These are phyloP conservation scores for Paratilapia polleni DNA, from an alignment of 2,113 vertebrate species.

Conservation along the genomic window DNA sequence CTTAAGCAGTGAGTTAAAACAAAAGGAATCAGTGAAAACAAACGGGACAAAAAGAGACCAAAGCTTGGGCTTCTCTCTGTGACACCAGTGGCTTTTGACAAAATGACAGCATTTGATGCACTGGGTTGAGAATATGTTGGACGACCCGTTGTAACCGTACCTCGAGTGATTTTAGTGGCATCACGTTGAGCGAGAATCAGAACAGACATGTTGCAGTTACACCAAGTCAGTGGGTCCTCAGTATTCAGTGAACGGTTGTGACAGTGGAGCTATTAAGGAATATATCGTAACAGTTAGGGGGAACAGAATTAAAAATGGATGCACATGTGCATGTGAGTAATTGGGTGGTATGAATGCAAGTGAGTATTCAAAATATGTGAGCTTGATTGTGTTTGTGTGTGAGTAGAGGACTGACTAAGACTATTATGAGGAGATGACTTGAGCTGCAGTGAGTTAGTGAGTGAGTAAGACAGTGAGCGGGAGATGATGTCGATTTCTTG, in stretches of 20 bases:
- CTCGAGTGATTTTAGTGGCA: background rate
- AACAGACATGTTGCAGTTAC: background rate
- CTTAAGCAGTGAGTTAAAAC: background rate
- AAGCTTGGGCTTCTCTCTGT: background rate
- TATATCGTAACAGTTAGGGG: background rate
- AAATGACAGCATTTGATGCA: background rate
- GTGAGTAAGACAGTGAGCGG: conserved; percentile 11
- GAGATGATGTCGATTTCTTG: conserved; percentile 32
- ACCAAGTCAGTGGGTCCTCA: background rate
- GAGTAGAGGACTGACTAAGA: conserved; percentile 11
- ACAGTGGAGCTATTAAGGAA: background rate
- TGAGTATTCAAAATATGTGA: background rate
- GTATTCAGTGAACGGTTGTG: background rate
- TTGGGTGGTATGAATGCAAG: background rate
- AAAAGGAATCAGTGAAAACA: background rate
- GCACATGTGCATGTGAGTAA: background rate
- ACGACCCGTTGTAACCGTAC: background rate
- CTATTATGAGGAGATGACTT: background rate
- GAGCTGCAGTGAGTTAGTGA: background rate
- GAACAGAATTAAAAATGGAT: background rate
- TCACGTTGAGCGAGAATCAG: background rate
- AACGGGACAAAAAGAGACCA: background rate
- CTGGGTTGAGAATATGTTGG: background rate
- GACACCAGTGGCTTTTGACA: background rate
- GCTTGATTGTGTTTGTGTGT: background rate